Conservation (phyloP, 2,113 vertebrate species). For the Prunella himalayana region DNA sequence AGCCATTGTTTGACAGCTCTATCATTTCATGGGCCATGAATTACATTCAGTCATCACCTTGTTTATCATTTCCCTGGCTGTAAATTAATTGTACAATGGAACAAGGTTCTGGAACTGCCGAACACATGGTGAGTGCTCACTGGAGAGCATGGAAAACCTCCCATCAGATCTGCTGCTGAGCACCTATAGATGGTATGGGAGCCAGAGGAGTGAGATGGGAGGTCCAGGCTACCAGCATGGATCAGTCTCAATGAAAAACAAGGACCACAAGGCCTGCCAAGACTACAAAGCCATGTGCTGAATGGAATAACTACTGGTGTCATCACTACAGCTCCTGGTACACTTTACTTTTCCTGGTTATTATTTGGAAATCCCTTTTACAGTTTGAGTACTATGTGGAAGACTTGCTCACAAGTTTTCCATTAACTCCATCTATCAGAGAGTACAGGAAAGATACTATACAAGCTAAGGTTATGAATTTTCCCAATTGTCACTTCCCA, state of each 20-base stretch:
- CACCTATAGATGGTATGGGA: background rate
- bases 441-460: background rate
- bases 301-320: background rate
- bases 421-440: background rate
- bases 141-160: background rate
- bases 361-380: background rate
- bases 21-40: conserved; percentile 70
- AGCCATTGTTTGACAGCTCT: conserved; percentile 60
- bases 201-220: background rate
- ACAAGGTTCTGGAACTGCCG: conserved; percentile 45
- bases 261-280: background rate
- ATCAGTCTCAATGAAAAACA: background rate
- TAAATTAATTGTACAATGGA: conserved; percentile 64
- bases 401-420: background rate
- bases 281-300: background rate
- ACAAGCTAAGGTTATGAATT: background rate
- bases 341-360: background rate
- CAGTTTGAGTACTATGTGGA: background rate
- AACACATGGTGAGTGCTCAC: background rate
- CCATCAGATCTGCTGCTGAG: background rate
- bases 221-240: background rate
- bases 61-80: conserved; percentile 69
- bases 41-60: conserved; percentile 62
- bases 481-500: background rate
- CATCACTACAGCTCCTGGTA: background rate